phyloP scores from a whole-genome alignment of 2,888 invertebrate genomes.

The Temnothorax unifasciatus region DNA sequence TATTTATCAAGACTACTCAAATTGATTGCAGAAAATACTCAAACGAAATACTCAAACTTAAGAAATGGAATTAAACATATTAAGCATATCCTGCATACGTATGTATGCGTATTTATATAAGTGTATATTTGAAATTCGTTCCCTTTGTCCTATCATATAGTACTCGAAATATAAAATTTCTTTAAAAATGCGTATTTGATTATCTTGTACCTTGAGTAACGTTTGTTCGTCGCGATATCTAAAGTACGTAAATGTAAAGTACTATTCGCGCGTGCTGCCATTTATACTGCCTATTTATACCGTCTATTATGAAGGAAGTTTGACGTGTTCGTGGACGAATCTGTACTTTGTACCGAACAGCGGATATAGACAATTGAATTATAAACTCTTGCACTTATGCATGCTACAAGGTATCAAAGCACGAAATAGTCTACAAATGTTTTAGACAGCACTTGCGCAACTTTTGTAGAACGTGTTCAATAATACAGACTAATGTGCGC shows the following conservation, averaged over 20 bases:
- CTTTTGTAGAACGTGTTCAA: slow-evolving; percentile 11
- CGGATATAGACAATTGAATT: not conserved
- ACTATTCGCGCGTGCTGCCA: not conserved
- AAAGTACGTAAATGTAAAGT: slow-evolving; percentile 26
- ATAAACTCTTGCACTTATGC: not conserved
- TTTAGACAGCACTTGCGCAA: slow-evolving; percentile 9
- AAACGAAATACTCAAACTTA: slow-evolving; percentile 7
- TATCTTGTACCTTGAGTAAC: slow-evolving; percentile 21
- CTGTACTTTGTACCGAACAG: slow-evolving; percentile 19
- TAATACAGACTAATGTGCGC: slow-evolving; percentile 12
- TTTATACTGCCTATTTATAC: slow-evolving; percentile 14
- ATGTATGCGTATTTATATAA: not conserved
- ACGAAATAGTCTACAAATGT: not conserved
- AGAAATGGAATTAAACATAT: slow-evolving; percentile 12
- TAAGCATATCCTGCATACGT: slow-evolving; percentile 6
- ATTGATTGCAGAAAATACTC: too few species aligned
- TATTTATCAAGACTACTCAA: not conserved
- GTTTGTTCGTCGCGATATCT: slow-evolving; percentile 13
- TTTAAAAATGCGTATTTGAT: slow-evolving; percentile 20
- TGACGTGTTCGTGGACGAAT: not conserved
- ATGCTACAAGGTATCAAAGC: slow-evolving; percentile 21
- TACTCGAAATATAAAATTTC: slow-evolving; percentile 37
- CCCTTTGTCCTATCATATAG: not conserved
- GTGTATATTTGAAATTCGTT: not conserved
- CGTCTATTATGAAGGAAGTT: not conserved